Evolutionary conservation across 2,113 vertebrate species (phyloP).

Genomic region (Thermophis baileyi): DNA sequence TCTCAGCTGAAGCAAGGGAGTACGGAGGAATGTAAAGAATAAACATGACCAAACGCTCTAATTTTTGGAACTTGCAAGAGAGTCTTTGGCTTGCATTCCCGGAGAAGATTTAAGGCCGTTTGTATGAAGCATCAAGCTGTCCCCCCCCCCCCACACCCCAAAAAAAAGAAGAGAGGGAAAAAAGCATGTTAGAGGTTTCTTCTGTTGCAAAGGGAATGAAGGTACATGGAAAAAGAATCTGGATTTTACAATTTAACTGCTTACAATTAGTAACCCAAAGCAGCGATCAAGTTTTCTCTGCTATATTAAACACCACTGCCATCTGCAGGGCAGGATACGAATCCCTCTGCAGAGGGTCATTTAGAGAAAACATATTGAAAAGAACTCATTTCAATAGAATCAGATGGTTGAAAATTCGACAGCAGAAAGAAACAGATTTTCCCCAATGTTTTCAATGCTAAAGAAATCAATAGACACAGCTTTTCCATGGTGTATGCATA

Average conservation of each 20-base stretch:
- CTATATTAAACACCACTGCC: constrained; percentile 69
- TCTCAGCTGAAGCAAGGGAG: constrained; percentile 53
- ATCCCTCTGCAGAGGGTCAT: constrained; percentile 55
- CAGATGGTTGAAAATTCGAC: constrained; percentile 75
- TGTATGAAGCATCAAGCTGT: constrained; percentile 17
- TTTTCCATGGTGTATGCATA: constrained; percentile 71
- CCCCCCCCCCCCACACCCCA: no score
- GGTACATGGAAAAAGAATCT: constrained; percentile 26
- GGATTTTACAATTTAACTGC: constrained; percentile 34
- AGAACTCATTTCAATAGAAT: constrained; percentile 75
- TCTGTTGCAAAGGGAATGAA: not conserved
- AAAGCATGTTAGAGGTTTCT: not conserved
- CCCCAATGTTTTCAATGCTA: constrained; percentile 73
- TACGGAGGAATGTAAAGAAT: constrained; percentile 37
- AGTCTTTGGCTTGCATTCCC: constrained; percentile 53
- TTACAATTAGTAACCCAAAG: constrained; percentile 27
- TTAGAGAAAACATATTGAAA: constrained; percentile 63
- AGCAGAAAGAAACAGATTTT: constrained; percentile 77
- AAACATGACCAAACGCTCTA: constrained; percentile 44
- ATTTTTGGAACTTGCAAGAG: constrained; percentile 50
- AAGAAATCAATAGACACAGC: constrained; percentile 75
- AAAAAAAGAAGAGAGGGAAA: not conserved
- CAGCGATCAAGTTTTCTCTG: not conserved
- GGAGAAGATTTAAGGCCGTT: constrained; percentile 23
- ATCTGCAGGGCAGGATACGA: constrained; percentile 67